phyloP scores from a whole-genome alignment of 2,797 vertebrate species.

The Chloroceryle amazona region DNA sequence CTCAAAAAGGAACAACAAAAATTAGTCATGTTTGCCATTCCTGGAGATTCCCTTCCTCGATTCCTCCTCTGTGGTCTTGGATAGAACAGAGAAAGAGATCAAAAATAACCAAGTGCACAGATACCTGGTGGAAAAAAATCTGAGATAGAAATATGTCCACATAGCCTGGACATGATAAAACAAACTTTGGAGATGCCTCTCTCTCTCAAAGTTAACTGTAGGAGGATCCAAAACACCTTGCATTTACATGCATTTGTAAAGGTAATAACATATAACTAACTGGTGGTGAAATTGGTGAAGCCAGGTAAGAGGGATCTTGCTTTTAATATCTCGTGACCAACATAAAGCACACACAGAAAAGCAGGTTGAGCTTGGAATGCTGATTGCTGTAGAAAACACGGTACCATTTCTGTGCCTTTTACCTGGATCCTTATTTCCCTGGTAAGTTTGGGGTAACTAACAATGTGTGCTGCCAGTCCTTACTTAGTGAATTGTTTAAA shows the following conservation, averaged over 20 bases:
- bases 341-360: background rate
- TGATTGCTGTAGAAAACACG: constrained; percentile 12
- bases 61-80: background rate
- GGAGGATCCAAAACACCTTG: background rate
- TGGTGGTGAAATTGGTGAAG: background rate
- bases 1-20: background rate
- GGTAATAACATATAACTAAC: background rate
- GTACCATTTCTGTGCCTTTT: background rate
- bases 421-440: background rate
- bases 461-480: background rate
- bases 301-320: background rate
- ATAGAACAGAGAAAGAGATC: background rate
- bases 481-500: background rate
- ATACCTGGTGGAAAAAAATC: background rate
- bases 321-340: background rate
- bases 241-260: background rate
- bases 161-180: background rate
- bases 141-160: no score
- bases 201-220: background rate
- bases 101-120: background rate
- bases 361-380: background rate
- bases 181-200: background rate
- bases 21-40: background rate
- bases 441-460: background rate
- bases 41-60: background rate